Base-by-base conservation (phyloP, 2,888 invertebrate species). In the Phortica magna region DNA sequence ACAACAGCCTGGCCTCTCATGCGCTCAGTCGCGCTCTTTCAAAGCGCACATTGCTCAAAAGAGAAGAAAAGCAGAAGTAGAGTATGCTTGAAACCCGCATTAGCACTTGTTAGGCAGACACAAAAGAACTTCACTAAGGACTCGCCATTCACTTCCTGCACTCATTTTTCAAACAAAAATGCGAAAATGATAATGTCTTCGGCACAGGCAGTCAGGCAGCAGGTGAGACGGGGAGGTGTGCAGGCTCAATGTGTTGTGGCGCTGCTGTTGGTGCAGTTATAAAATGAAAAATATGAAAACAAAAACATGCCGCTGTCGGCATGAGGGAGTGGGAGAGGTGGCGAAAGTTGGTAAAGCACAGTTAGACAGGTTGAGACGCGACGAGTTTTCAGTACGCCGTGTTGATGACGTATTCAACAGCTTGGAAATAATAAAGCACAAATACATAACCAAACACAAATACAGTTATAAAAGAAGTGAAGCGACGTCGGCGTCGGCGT, bases 391-490 rank as follows among this genome's bases (percentile, higher is more conserved):
- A 67, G 67, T 53, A 10, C 41, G 67, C 53, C 70, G 5, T 31
- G 70, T 71, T 71, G 70, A 71, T 71, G 70, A 71, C 42, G 70
- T 71, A 71, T 71, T 71, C 70, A 76, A 76, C 72, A 72, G 72
- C 64, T 55, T 57, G 76, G 72, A 76, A 76, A 72, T 76, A 76
- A 76, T 72, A 55, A 65, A 64, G 72, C 72, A 72, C 53, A 57
- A 65, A 55, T 17, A 19, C 65, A 31, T 41, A 68, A 19, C 39
- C 70, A 70, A 12, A 70, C 59, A 17, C 10, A 73, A n/a, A 42
- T 22, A 55, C 14, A 7, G 19, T n/a, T 67, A 53, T 17, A 48
- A 75, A 68, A 67, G 48, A 9, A 73, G 74, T 31, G 41, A n/a
- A 59, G 41, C 22, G 9, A 41, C 14, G 19, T 7, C 73, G 57